Conservation (phyloP, 2,113 vertebrate species). For the Narcine bancroftii region DNA sequence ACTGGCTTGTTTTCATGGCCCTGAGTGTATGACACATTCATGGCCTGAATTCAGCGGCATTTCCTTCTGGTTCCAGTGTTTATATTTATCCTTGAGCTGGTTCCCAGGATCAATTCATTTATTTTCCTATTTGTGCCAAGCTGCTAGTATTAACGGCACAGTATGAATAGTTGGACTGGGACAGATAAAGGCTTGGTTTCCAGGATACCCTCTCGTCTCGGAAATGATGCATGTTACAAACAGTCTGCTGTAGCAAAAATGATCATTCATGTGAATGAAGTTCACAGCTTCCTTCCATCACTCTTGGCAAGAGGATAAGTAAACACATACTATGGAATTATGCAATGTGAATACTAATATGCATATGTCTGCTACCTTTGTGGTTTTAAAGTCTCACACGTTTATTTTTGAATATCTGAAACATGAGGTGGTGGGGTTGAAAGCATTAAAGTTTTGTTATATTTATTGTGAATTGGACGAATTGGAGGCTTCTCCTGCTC, state of each 20-base stretch:
- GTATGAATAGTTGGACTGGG: neutral
- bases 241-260: neutral
- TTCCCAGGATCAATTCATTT: neutral
- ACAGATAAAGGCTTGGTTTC: neutral
- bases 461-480: too few species aligned
- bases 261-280: neutral
- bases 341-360: neutral
- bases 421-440: neutral
- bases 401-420: neutral
- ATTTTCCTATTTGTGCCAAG: too few species aligned
- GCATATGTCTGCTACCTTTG: neutral
- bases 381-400: neutral
- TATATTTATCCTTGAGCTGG: neutral
- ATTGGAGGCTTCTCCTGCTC: too few species aligned
- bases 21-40: neutral
- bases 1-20: neutral
- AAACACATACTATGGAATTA: neutral
- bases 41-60: neutral
- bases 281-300: neutral
- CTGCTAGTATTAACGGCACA: neutral
- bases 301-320: neutral
- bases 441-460: neutral
- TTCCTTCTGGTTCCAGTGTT: neutral
- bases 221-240: constrained; percentile 5
- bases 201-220: neutral